Evolutionary conservation across 2,113 vertebrate species (phyloP), one percentile per base, ranked within the genome.

Genomic region (Heterotilapia buettikoferi): DNA sequence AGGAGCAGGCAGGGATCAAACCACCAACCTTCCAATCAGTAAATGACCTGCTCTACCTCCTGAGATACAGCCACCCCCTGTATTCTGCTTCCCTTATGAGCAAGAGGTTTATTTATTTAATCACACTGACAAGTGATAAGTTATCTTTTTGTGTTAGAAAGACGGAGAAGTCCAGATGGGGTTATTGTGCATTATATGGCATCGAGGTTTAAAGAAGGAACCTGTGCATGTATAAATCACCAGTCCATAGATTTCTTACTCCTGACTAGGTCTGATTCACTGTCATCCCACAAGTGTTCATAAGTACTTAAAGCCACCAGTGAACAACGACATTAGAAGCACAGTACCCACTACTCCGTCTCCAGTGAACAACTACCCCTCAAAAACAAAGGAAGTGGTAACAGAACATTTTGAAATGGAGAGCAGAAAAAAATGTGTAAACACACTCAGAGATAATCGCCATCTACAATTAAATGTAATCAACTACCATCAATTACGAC

Each of bases 401-500:
- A 45, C 38, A 73, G 40, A 18, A 73, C 14, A 26, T 29, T 45
- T 45, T 45, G 8, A 40, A 40, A 40, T 24, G 36, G 19, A 59
- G 24, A 59, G 7, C 6, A 59, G 56, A 19, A 61, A 61, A 14
- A 18, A 18, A 73, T n/a, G 31, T 38, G 13, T 43, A 43, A 45
- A 73, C 40, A 31, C 61, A 66, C 18, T n/a, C 59, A 63, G 57
- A 31, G 56, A 18, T 33, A 16, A 45, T 73, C 6, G 1, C 9
- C 9, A 11, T 29, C 40, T 26, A 47, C 9, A 76, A 47, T 76
- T 47, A 47, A 5, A 76, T 18, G 9, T 14, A 76, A 29, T 47
- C 40, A 76, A 47, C 24, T 29, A 47, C 38, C 1, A 2, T 24
- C 0, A 43, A 73, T 73, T 43, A 1, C 1, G 0, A 29, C 10